Evolutionary conservation across 2,888 invertebrate genomes (phyloP).

Genomic region (Pedicia rivosa): DNA sequence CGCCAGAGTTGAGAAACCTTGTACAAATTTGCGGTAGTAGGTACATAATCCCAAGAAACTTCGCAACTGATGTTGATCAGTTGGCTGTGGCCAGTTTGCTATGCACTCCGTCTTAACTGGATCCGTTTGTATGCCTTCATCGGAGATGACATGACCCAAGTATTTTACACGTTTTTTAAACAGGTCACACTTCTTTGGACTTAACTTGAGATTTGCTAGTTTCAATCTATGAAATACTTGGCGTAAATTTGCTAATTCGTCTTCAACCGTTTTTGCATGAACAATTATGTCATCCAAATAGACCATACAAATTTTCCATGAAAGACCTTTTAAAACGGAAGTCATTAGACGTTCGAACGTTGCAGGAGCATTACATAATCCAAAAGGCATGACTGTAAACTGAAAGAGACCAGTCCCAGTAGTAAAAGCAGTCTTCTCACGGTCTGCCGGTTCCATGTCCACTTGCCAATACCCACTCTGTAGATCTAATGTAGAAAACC

Average conservation of each 20-base stretch:
- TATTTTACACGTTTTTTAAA: slow-evolving; percentile 4
- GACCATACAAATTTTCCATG: slow-evolving; percentile 11
- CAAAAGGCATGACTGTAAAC: slow-evolving; percentile 16
- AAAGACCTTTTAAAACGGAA: slow-evolving; percentile 7
- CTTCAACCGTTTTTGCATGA: slow-evolving; percentile 9
- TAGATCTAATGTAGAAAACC: slow-evolving; percentile 13
- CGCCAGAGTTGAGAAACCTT: neutral
- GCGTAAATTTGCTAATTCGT: slow-evolving; percentile 10
- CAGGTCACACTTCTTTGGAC: slow-evolving; percentile 5
- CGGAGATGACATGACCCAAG: slow-evolving; percentile 7
- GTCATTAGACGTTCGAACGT: slow-evolving; percentile 14
- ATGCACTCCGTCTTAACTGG: slow-evolving; percentile 4
- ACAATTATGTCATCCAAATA: slow-evolving; percentile 14
- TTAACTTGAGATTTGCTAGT: slow-evolving; percentile 6
- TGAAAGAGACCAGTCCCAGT: slow-evolving; percentile 13
- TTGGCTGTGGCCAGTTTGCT: no score
- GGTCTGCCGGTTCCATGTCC: slow-evolving; percentile 9
- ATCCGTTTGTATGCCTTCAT: slow-evolving; percentile 2
- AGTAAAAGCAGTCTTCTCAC: slow-evolving; percentile 16
- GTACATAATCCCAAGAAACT: slow-evolving; percentile 4
- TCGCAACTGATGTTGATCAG: neutral
- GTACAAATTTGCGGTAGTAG: slow-evolving; percentile 4
- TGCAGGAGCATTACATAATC: slow-evolving; percentile 11
- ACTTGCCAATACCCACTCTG: slow-evolving; percentile 13
- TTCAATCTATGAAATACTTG: slow-evolving; percentile 4